Base-by-base conservation (phyloP, 1,140 invertebrate species). In the Hypothenemus hampei region DNA sequence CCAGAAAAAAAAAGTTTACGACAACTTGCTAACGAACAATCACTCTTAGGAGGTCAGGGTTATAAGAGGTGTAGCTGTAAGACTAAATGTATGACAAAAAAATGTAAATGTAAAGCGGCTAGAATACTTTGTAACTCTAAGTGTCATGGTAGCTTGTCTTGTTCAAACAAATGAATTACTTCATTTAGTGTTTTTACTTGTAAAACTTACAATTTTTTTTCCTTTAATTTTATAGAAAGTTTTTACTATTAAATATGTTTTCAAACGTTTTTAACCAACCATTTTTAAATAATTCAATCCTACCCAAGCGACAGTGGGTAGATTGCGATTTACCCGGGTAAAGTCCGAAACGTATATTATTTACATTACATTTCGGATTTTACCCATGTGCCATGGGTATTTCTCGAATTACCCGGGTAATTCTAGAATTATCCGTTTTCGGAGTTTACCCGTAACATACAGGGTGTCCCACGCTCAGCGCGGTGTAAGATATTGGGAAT, bases 61-160 rank as follows among this genome's bases (percentile, higher is more conserved):
- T 57, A 31, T 57, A 40, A 53, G 33, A 11, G 37, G 44, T 53
- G 50, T 20, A 53, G 29, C 40, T 44, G 54, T 41, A 53, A 57
- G 52, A 57, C 23, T 45, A 57, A 57, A 52, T 57, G 54, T 20
- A 41, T 23, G 16, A 56, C 46, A 10, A 53, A 52, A 11, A 53
- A 56, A 39, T 56, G 47, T 57, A 26, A 22, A 50, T 23, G 46
- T 33, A 52, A 50, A 52, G 26, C 33, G 31, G 29, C 29, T 46
- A 23, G 44, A 46, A 46, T 33, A 33, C 44, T 46, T 26, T 56
- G 48, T 20, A 55, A 55, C 44, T 55, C 52, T 13, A 55, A 55
- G 36, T 55, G 46, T 52, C 47, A 39, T 21, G 53, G 47, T 23
- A 29, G 22, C 19, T 41, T 41, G 39, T 46, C 16, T 46, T 46